phyloP scores from a whole-genome alignment of 2,888 invertebrate genomes.

The Leptinotarsa rubiginosa region DNA sequence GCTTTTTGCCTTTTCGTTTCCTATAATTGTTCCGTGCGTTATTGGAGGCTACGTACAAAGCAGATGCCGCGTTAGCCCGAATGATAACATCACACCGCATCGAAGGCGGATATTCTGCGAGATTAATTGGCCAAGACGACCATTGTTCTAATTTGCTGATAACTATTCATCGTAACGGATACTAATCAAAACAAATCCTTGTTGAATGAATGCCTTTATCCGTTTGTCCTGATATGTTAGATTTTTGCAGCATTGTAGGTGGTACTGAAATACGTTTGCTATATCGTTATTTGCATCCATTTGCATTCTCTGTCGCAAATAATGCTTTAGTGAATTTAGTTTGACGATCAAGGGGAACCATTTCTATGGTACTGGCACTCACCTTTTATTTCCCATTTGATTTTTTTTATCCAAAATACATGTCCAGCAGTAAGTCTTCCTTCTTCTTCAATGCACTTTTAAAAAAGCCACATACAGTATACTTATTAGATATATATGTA shows the following conservation, averaged over 20 bases:
- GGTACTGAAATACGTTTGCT: background rate
- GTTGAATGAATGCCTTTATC: background rate
- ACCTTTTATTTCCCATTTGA: no score
- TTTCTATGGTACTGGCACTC: no score
- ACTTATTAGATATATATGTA: no score
- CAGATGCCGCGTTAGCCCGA: conserved; percentile 40
- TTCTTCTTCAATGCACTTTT: no score
- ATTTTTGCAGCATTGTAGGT: background rate
- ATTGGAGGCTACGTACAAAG: conserved; percentile 37
- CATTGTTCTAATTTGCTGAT: conserved; percentile 50
- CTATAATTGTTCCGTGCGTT: conserved; percentile 38
- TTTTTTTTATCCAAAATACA: no score
- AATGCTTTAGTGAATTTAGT: no score
- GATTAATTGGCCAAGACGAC: conserved; percentile 52
- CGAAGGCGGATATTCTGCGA: conserved; percentile 48
- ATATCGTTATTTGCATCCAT: background rate
- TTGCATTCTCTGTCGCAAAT: background rate
- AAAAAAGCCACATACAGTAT: no score
- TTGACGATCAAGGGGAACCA: no score
- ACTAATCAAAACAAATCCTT: conserved; percentile 29
- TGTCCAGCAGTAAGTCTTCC: no score
- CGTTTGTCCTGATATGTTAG: background rate
- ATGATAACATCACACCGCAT: conserved; percentile 42
- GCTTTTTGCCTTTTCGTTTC: conserved; percentile 33
- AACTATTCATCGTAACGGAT: conserved; percentile 37